Evolutionary conservation across 1,140 invertebrate species (phyloP), one percentile per base, ranked within the genome.

Genomic region (Drosophila parabipectinata): DNA sequence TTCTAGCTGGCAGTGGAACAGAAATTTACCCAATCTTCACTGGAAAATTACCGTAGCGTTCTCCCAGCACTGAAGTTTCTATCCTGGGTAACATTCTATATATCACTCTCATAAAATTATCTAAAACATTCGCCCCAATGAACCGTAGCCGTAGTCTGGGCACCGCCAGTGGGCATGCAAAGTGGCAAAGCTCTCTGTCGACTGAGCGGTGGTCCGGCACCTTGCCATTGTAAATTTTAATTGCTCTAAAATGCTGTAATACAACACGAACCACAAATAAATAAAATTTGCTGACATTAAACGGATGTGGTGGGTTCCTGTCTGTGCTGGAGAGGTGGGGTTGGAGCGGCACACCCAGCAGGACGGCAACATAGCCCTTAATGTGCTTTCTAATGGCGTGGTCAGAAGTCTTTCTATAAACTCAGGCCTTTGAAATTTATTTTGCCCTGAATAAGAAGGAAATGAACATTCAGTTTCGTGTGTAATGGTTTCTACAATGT

Each of bases 201-300:
- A 9, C 21, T 14, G 5, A 34, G 24, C 21, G 9, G 10, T 10
- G 1, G 8, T 3, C 15, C 41, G 30, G 8, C n/a, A 14, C 39
- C 39, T 41, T 14, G 60, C 57, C 76, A 87, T 88, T 83, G 82
- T 87, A 82, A 83, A 88, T 85, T 85, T 85, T 85, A 85, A 85
- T 85, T 85, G 82, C 82, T 85, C 83, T 85, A 85, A 85, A 85
- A 87, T 69, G 79, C 78, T 87, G 83, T 88, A 87, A 87, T 88
- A 89, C 63, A 87, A 87, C 83, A 87, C 79, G 83, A 87, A 88
- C 79, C 83, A 83, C 83, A 87, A 87, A 87, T 87, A 87, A 87
- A 87, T 88, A 87, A 87, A 87, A 87, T 87, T 88, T 87, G 82
- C 82, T 87, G 82, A 87, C 82, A 88, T 87, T 76, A 87, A 87